Percentiles rank a stretch among this genome's conserved stretches.
These are phyloP conservation scores for Leucophenga montana DNA, from an alignment of 2,888 invertebrate genomes.

Conservation along the genomic window DNA sequence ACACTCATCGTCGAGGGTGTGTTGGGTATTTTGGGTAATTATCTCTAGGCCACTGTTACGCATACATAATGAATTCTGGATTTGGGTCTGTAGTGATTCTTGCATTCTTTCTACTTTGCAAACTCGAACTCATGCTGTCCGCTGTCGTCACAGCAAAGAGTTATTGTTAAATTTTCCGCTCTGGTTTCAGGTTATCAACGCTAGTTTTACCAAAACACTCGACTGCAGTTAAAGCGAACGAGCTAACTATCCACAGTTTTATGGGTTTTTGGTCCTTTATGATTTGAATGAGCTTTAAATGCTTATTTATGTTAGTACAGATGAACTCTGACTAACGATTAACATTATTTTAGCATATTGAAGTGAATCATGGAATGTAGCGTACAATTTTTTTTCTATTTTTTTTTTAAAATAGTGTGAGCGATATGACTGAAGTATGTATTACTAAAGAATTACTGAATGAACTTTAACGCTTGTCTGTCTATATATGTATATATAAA, in stretches of 20 bases:
- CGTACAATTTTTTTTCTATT: not conserved
- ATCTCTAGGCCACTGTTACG: constrained; percentile 28
- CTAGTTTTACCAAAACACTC: constrained; percentile 13
- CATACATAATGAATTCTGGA: constrained; percentile 25
- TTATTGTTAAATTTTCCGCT: not conserved
- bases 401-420: not conserved
- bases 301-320: constrained; percentile 24
- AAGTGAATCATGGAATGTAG: not conserved
- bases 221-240: constrained; percentile 15
- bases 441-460: too few relatives aligned
- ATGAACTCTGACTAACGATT: constrained; percentile 24
- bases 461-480: too few relatives aligned
- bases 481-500: too few relatives aligned
- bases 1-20: not conserved
- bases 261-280: constrained; percentile 1
- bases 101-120: not conserved
- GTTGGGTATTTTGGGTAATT: constrained; percentile 26
- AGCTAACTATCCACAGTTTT: not conserved
- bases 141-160: not conserved
- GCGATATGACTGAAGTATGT: not conserved
- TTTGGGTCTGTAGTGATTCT: constrained; percentile 1
- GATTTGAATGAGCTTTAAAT: constrained; percentile 12
- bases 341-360: constrained; percentile 19
- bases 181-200: constrained; percentile 18
- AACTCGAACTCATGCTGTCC: not conserved